A percentile compares a stretch with the other conserved stretches of the same genome.
Conservation (phyloP, 2,113 vertebrate species). For the Echinops telfairi region DNA sequence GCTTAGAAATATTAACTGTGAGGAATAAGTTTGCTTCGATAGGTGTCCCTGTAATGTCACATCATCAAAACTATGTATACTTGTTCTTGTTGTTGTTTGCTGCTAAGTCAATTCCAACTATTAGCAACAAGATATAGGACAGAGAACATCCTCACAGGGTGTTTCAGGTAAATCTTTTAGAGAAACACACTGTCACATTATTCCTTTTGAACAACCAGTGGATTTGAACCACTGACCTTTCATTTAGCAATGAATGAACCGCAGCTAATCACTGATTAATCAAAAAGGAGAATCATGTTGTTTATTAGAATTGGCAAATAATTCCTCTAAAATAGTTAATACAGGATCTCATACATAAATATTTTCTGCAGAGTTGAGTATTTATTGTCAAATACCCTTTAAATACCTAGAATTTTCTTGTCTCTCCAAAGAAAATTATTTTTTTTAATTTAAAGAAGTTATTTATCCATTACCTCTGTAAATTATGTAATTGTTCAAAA, state of each 20-base stretch:
- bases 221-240: neutral
- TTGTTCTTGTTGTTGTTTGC: neutral
- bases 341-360: neutral
- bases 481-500: neutral
- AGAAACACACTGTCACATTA: neutral
- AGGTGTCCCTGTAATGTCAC: too few species aligned
- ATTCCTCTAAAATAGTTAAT: neutral
- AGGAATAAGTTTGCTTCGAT: conserved; percentile 13
- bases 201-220: neutral
- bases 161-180: neutral
- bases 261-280: neutral
- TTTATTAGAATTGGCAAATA: neutral
- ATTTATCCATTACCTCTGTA: neutral
- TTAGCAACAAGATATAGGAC: neutral
- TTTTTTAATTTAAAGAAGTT: neutral
- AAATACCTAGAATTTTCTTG: conserved; percentile 25
- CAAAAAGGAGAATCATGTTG: neutral
- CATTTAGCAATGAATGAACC: neutral
- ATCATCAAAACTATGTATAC: neutral
- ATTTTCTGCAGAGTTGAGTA: neutral
- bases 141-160: neutral
- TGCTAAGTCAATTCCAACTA: neutral
- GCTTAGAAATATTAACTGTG: conserved; percentile 15
- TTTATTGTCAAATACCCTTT: neutral
- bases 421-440: neutral